Conservation (phyloP, 2,888 invertebrate species). For the Sceliomorpha sp. region DNA sequence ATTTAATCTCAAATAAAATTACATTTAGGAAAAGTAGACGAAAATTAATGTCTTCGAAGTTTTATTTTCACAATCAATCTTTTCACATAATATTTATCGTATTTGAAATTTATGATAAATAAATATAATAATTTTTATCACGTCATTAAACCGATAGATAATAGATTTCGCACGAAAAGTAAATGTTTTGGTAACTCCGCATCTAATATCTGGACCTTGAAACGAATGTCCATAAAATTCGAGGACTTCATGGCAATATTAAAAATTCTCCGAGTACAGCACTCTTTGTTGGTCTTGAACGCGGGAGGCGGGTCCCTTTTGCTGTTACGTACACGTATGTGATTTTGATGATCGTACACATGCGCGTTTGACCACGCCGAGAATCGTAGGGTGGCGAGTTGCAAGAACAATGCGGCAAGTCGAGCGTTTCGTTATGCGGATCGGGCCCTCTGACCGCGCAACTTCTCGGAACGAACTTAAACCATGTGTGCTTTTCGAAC, state of each 20-base stretch:
- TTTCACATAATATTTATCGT: too few relatives aligned
- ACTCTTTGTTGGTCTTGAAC: slow-evolving; percentile 3
- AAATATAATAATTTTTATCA: too few relatives aligned
- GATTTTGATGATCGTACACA: slow-evolving; percentile 16
- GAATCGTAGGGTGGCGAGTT: slow-evolving; percentile 30
- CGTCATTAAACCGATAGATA: too few relatives aligned
- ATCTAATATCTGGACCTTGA: slow-evolving; percentile 22
- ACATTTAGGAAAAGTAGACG: too few relatives aligned
- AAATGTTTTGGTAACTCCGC: slow-evolving; percentile 26
- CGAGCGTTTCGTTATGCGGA: slow-evolving; percentile 29
- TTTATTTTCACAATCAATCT: too few relatives aligned
- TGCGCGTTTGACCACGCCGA: slow-evolving; percentile 9
- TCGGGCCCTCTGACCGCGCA: slow-evolving; percentile 10
- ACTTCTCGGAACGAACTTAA: slow-evolving; percentile 41
- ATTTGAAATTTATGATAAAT: too few relatives aligned
- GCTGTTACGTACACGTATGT: slow-evolving; percentile 2
- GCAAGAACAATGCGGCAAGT: slow-evolving; percentile 39
- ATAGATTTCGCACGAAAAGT: too few relatives aligned
- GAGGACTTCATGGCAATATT: slow-evolving; percentile 15
- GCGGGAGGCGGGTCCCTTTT: slow-evolving; percentile 25
- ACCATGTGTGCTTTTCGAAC: slow-evolving; percentile 32
- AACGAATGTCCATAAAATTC: slow-evolving; percentile 22
- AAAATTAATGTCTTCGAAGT: too few relatives aligned
- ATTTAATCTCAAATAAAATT: too few relatives aligned
- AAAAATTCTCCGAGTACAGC: slow-evolving; percentile 17